Evolutionary conservation across 2,888 invertebrate species (phyloP).

Genomic region (Schrankia costaestrigalis): DNA sequence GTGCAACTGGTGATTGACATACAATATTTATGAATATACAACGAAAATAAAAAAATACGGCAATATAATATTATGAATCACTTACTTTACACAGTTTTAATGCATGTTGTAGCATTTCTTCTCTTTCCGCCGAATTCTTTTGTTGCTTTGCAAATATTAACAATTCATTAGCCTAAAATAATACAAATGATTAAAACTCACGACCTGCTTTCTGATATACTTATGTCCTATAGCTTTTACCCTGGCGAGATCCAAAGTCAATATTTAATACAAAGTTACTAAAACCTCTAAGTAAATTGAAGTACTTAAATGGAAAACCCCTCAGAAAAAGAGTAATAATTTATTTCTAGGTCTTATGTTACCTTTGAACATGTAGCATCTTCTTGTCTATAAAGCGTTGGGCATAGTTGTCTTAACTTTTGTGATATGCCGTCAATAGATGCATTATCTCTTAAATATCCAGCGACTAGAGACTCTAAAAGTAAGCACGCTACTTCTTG

Average conservation of each 20-base stretch:
- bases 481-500: conserved; percentile 84
- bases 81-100: conserved; percentile 89
- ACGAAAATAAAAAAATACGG: not conserved
- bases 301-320: too few species aligned
- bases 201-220: too few species aligned
- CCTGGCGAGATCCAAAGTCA: too few species aligned
- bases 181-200: not conserved
- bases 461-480: conserved; percentile 92
- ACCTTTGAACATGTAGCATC: conserved; percentile 98
- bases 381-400: conserved; percentile 95
- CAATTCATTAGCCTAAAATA: conserved; percentile 90
- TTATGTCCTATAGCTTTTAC: too few species aligned
- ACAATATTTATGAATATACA: not conserved
- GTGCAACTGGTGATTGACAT: too few species aligned
- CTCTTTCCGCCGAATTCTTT: conserved; percentile 87
- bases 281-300: too few species aligned
- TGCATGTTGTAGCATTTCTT: conserved; percentile 88
- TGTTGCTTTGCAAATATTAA: conserved; percentile 89
- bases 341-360: too few species aligned
- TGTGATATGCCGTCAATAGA: conserved; percentile 95
- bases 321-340: too few species aligned
- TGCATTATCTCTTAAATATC: conserved; percentile 97
- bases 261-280: too few species aligned
- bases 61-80: conserved; percentile 2
- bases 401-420: conserved; percentile 93